Evolutionary conservation across 2,113 vertebrate genomes (phyloP).

Genomic region (Anas platyrhynchos): DNA sequence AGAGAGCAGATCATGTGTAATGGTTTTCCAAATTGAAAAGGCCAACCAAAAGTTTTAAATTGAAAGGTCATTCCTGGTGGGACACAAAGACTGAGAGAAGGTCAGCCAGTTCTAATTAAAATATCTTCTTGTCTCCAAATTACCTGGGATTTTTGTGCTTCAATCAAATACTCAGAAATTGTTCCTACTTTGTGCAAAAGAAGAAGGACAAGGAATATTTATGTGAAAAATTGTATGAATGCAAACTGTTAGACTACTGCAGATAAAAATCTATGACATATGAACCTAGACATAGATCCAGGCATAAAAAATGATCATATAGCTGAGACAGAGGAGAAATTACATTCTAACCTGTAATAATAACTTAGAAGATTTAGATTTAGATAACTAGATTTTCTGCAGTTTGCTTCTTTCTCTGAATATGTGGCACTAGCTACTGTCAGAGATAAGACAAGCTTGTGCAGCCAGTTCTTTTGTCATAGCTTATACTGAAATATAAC

Average conservation of each 20-base stretch:
- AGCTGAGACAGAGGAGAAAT: background rate
- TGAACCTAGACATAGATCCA: background rate
- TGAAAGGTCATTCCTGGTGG: slow-evolving; percentile 66
- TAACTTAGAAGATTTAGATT: background rate
- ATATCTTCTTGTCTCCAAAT: slow-evolving; percentile 15
- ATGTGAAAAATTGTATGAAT: background rate
- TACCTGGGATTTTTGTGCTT: background rate
- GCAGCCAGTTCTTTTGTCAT: background rate
- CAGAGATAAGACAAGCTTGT: background rate
- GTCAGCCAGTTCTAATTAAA: slow-evolving; percentile 59
- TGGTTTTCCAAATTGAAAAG: slow-evolving; percentile 62
- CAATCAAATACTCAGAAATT: background rate
- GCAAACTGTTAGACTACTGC: background rate
- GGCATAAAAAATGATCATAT: background rate
- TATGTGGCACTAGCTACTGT: background rate
- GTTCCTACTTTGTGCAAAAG: background rate
- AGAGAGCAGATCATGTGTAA: slow-evolving; percentile 53
- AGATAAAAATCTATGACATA: background rate
- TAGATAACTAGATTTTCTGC: background rate
- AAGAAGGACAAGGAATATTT: background rate
- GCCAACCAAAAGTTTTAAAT: slow-evolving; percentile 67
- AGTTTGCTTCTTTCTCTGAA: background rate
- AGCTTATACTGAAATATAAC: background rate
- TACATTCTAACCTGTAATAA: background rate
- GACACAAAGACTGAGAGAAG: slow-evolving; percentile 42